Conservation (phyloP, 2,888 invertebrate genomes). For the Coelopa pilipes region DNA sequence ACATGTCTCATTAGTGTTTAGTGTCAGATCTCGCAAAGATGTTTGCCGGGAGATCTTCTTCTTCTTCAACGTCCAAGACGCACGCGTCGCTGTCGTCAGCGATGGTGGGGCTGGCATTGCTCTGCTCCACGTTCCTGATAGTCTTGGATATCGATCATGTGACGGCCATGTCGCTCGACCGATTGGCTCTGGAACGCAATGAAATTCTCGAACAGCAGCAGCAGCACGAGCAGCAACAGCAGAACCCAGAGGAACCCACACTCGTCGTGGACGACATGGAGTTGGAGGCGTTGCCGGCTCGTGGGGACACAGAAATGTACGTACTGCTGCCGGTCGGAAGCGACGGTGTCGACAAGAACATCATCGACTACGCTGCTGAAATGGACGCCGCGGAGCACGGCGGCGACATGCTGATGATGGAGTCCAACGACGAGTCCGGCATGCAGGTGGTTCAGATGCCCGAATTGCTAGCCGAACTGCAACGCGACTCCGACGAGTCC, state of each 20-base stretch:
- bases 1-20: constrained; percentile 67
- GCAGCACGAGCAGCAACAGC: constrained; percentile 7
- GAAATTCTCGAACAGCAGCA: constrained; percentile 44
- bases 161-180: constrained; percentile 58
- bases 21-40: constrained; percentile 66
- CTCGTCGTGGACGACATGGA: constrained; percentile 57
- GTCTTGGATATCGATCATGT: constrained; percentile 42
- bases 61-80: constrained; percentile 41
- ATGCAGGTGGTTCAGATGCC: constrained; percentile 36
- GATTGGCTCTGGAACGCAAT: constrained; percentile 53
- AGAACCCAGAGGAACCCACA: not conserved
- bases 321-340: constrained; percentile 52
- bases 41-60: constrained; percentile 59
- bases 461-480: not conserved
- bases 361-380: constrained; percentile 20
- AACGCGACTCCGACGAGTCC: no score
- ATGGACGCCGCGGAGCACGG: constrained; percentile 15
- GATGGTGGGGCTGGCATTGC: constrained; percentile 40
- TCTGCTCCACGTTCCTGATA: constrained; percentile 40
- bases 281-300: constrained; percentile 50
- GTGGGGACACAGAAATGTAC: constrained; percentile 53
- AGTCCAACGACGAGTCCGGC: constrained; percentile 54
- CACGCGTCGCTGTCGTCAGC: constrained; percentile 36
- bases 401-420: constrained; percentile 60
- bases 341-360: constrained; percentile 46